A percentile compares a stretch with the other conserved stretches of the same genome.
phyloP scores from a whole-genome alignment of 2,797 vertebrate genomes.

The Arctocebus calabarensis region DNA sequence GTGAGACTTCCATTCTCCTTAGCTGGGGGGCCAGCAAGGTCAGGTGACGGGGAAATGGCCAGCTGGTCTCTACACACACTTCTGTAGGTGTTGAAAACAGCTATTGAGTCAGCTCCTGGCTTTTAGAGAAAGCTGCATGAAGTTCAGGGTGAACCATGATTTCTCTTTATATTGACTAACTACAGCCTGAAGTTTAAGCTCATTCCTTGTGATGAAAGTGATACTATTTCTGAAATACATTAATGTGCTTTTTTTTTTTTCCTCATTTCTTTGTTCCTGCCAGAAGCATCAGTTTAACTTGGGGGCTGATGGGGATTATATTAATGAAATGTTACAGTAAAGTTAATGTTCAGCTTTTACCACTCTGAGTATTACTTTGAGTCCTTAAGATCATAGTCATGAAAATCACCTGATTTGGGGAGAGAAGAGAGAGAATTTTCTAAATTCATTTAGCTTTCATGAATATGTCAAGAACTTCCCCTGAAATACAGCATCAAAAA shows the following conservation, averaged over 20 bases:
- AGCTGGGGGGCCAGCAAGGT: background rate
- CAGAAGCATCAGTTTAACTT: background rate
- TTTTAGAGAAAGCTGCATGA: background rate
- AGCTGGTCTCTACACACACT: background rate
- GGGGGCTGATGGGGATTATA: background rate
- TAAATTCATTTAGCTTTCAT: slow-evolving; percentile 12
- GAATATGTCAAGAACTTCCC: background rate
- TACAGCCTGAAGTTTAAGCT: background rate
- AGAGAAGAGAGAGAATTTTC: background rate
- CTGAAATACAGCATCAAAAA: background rate
- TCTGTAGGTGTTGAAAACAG: background rate
- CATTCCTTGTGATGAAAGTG: background rate
- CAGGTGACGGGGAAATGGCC: background rate
- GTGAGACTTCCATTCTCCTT: background rate
- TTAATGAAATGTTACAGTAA: background rate
- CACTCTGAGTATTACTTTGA: background rate
- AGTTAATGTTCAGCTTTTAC: background rate
- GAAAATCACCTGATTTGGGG: background rate
- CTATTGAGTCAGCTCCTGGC: background rate
- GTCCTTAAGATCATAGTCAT: background rate
- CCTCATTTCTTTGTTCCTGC: background rate
- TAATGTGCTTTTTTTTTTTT: background rate
- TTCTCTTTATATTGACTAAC: background rate
- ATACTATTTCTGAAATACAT: background rate
- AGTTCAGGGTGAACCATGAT: background rate